These are phyloP conservation scores for Hylyphantes graminicola DNA, from an alignment of 1,140 invertebrate genomes.

Conservation along the genomic window DNA sequence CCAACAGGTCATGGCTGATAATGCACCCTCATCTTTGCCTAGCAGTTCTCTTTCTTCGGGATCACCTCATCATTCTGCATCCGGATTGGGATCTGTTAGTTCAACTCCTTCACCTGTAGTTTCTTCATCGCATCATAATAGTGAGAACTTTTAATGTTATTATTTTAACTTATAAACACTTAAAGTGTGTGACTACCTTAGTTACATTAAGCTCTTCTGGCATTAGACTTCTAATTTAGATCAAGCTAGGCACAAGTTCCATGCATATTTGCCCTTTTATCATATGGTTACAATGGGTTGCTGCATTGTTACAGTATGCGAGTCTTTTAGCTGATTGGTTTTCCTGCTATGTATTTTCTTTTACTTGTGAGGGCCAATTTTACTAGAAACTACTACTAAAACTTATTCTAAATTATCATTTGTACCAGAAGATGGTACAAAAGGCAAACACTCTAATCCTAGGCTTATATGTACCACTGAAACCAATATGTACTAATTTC, in stretches of 20 bases:
- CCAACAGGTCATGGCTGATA: slow-evolving; percentile 43
- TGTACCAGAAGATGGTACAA: too few species aligned
- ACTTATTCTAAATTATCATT: too few species aligned
- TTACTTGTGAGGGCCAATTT: too few species aligned
- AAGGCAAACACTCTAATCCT: neutral
- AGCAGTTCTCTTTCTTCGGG: slow-evolving; percentile 46
- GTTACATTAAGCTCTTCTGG: too few species aligned
- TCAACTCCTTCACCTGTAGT: slow-evolving; percentile 57
- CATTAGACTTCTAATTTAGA: too few species aligned
- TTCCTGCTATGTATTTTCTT: too few species aligned
- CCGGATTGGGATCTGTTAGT: slow-evolving; percentile 45
- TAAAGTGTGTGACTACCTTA: neutral
- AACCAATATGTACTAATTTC: neutral
- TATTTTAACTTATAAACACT: neutral
- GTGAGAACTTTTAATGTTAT: slow-evolving; percentile 14
- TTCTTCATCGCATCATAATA: slow-evolving; percentile 55
- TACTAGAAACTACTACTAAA: too few species aligned
- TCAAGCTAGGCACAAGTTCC: too few species aligned
- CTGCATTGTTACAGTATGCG: too few species aligned
- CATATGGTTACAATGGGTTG: too few species aligned
- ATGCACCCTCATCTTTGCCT: slow-evolving; percentile 31
- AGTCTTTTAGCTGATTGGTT: too few species aligned
- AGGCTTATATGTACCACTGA: neutral
- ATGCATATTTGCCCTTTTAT: too few species aligned
- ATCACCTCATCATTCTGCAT: slow-evolving; percentile 36